These are phyloP conservation scores for Mobula hypostoma DNA, from an alignment of 2,113 vertebrate genomes.

Conservation along the genomic window DNA sequence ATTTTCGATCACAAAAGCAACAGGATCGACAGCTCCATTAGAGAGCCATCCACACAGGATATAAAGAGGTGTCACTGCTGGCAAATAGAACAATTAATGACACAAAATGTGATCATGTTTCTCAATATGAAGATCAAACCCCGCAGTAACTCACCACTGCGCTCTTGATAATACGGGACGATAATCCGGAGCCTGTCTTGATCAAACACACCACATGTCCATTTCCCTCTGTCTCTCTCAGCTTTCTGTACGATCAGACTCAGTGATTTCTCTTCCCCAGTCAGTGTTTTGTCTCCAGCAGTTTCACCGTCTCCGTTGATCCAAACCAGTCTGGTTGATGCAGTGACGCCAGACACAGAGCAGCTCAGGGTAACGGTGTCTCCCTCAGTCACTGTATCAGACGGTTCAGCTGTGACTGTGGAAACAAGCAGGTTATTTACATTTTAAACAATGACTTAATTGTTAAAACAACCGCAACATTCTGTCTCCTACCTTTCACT, in stretches of 20 bases:
- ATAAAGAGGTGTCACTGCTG: too few species aligned
- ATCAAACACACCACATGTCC: constrained; percentile 28
- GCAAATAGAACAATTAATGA: neutral
- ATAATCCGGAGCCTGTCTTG: neutral
- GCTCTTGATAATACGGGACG: neutral
- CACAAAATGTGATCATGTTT: too few species aligned
- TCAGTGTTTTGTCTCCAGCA: neutral
- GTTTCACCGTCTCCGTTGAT: neutral
- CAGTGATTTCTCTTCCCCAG: neutral
- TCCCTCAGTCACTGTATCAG: constrained; percentile 2
- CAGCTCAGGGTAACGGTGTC: constrained; percentile 11
- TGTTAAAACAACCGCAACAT: neutral
- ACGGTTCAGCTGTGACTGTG: constrained; percentile 6
- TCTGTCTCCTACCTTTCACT: constrained; percentile 5
- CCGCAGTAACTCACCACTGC: neutral
- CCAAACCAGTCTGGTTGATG: constrained; percentile 21
- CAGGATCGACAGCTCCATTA: too few species aligned
- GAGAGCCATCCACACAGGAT: too few species aligned
- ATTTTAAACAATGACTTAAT: neutral
- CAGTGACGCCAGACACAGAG: constrained; percentile 6
- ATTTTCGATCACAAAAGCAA: too few species aligned
- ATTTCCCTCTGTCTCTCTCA: neutral
- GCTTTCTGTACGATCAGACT: neutral
- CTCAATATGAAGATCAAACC: neutral
- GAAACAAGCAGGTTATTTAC: neutral